A percentile compares a stretch with the other conserved stretches of the same genome.
These are phyloP conservation scores for Cryptomyrus ogoouensis DNA, from an alignment of 2,113 vertebrate genomes.

Conservation along the genomic window DNA sequence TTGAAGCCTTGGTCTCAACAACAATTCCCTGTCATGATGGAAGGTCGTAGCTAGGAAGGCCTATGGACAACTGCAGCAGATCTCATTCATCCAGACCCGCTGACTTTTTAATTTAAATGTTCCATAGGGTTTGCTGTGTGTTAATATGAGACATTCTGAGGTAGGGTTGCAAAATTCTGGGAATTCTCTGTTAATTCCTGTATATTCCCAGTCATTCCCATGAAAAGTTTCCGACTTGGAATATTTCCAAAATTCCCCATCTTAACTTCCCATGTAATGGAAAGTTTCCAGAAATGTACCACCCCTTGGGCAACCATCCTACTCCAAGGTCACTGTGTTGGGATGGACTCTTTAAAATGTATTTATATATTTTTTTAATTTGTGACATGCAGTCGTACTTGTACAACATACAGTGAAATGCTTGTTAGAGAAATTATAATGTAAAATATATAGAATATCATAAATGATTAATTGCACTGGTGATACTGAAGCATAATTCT, in stretches of 20 bases:
- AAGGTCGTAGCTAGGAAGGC: neutral
- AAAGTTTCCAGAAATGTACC: neutral
- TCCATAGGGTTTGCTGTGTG: neutral
- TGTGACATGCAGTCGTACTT: neutral
- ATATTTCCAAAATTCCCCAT: no score
- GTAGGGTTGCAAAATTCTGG: neutral
- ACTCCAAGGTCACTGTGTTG: neutral
- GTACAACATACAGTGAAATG: neutral
- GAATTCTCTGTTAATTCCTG: neutral
- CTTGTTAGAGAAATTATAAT: neutral
- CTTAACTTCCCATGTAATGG: neutral
- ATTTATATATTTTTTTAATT: neutral
- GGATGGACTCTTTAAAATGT: neutral
- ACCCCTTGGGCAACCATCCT: no score
- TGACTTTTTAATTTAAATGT: neutral
- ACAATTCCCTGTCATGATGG: neutral
- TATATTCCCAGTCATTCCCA: neutral
- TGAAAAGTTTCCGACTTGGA: neutral
- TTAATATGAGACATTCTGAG: neutral
- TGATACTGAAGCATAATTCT: neutral
- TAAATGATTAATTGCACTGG: neutral
- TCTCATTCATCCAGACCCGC: neutral
- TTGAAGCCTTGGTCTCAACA: neutral
- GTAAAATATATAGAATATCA: neutral
- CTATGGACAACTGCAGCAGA: neutral